A percentile compares a stretch with the other conserved stretches of the same genome.
Evolutionary conservation across 2,888 invertebrate species (phyloP).

Genomic region (Drosophila neutralis): DNA sequence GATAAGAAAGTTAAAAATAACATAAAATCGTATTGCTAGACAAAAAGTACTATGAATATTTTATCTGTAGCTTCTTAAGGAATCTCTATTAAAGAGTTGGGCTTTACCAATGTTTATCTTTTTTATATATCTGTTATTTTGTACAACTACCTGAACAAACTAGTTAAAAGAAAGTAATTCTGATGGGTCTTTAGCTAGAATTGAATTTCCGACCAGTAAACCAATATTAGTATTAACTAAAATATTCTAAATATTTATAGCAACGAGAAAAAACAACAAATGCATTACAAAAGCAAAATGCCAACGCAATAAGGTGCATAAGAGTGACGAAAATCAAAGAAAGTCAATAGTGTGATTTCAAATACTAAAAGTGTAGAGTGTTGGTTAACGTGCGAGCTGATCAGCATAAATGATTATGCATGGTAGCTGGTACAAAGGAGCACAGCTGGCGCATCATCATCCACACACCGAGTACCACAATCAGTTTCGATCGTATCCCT

Average conservation of each 20-base stretch:
- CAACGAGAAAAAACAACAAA: background rate
- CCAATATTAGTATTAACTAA: background rate
- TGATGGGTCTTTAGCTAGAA: background rate
- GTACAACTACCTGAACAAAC: background rate
- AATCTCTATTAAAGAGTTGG: background rate
- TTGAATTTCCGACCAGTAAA: no score
- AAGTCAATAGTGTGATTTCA: background rate
- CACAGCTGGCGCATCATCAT: slow-evolving; percentile 82
- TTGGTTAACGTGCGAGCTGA: slow-evolving; percentile 38
- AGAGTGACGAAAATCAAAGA: slow-evolving; percentile 1
- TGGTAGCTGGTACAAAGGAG: slow-evolving; percentile 85
- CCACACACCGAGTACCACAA: slow-evolving; percentile 81
- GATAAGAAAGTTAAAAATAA: background rate
- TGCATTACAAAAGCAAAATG: background rate
- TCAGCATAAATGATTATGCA: slow-evolving; percentile 83
- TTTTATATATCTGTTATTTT: background rate
- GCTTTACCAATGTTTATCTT: background rate
- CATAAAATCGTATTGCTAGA: background rate
- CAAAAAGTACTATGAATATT: background rate
- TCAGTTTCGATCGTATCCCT: slow-evolving; percentile 84
- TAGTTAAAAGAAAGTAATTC: background rate
- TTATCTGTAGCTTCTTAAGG: background rate
- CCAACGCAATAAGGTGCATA: background rate
- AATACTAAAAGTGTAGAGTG: slow-evolving; percentile 17
- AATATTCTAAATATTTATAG: background rate